Evolutionary conservation across 1,140 invertebrate genomes (phyloP), one percentile per base, ranked within the genome.

Genomic region (Aphaenogaster ashmeadi): DNA sequence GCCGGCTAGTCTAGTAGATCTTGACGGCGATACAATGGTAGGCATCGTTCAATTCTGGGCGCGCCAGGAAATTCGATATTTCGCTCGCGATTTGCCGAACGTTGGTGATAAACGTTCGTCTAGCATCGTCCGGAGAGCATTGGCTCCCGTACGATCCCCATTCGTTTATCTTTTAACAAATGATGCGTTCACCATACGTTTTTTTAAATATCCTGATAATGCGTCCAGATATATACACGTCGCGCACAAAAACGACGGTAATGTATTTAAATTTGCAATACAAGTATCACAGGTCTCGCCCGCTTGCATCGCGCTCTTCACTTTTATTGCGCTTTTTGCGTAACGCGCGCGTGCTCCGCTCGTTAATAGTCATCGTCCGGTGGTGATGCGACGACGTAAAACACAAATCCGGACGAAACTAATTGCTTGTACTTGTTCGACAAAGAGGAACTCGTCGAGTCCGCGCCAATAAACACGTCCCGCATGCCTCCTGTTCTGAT

Each of bases 51-150:
- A 89, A 91, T 86, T 88, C 78, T 91, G 87, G 92, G 89, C 88
- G 89, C 90, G 90, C 92, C 92, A 89, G 88, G 92, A 92, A 92
- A 92, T 92, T 92, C 92, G 91, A 92, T 92, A 92, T 90, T 90
- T 81, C 64, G 89, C 69, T 77, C 77, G 86, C 66, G 80, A 75
- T 89, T 91, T 81, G 77, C 71, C 80, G 62, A 69, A 56, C 36
- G 89, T 88, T 81, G 74, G 56, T 84, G 90, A 92, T 92, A 90
- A 92, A 91, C 88, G 90, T 56, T 81, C 52, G 50, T 52, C 36
- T n/a, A 38, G 66, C 27, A 38, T 44, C 77, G 77, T 41, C 44
- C 36, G 56, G 27, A 41, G 88, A 90, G 77, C 60, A 64, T 85
- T 66, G 60, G 74, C 60, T 52, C 50, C 71, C 44, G 52, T 58